phyloP scores from a whole-genome alignment of 2,888 invertebrate genomes.

The Rhagium mordax region DNA sequence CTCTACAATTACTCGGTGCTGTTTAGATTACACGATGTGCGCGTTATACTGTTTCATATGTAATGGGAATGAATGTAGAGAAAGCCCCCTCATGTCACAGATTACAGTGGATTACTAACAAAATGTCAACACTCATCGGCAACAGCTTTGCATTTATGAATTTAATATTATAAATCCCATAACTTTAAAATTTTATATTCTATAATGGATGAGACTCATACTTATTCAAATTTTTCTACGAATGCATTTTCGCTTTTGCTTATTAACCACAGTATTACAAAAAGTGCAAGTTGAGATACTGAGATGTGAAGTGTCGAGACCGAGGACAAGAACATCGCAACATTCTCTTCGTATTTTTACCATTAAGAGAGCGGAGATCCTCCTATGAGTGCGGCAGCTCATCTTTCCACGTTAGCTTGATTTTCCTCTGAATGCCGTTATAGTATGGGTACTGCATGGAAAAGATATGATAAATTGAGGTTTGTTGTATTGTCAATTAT shows the following conservation, averaged over 20 bases:
- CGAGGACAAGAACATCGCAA: not conserved
- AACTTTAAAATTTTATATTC: not conserved
- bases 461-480: too few species aligned
- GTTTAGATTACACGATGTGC: too few species aligned
- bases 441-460: not conserved
- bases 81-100: too few species aligned
- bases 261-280: not conserved
- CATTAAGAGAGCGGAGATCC: not conserved
- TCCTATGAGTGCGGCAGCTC: not conserved
- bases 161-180: not conserved
- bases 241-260: not conserved
- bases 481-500: too few species aligned
- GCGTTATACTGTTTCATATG: too few species aligned
- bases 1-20: too few species aligned
- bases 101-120: not conserved
- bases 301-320: not conserved
- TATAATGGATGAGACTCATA: not conserved
- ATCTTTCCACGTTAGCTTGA: not conserved
- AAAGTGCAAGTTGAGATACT: not conserved
- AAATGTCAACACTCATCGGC: not conserved
- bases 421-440: not conserved
- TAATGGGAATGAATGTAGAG: too few species aligned
- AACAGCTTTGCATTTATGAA: not conserved
- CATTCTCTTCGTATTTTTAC: not conserved
- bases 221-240: not conserved